phyloP scores from a whole-genome alignment of 2,113 vertebrate species.

The Melospiza georgiana region DNA sequence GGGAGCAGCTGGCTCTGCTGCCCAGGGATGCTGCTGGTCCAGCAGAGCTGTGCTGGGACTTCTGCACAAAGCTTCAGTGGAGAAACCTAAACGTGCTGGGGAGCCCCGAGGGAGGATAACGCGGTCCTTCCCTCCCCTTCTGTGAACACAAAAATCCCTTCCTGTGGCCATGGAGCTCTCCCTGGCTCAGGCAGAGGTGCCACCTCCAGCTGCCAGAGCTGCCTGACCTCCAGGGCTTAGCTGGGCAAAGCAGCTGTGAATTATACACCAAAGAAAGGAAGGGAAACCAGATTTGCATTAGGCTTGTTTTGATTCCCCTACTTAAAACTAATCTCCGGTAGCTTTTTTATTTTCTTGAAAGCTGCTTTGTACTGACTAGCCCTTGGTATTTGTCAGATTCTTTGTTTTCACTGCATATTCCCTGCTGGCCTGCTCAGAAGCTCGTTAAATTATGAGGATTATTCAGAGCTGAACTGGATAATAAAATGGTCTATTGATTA shows the following conservation, averaged over 20 bases:
- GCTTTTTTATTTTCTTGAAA: constrained; percentile 22
- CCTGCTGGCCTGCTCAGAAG: constrained; percentile 25
- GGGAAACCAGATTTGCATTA: background rate
- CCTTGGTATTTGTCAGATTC: background rate
- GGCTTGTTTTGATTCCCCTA: background rate
- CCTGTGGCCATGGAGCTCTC: background rate
- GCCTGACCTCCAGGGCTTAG: background rate
- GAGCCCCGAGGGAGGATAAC: background rate
- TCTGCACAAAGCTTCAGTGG: background rate
- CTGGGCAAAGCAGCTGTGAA: background rate
- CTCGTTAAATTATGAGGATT: constrained; percentile 49
- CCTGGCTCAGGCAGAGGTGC: background rate
- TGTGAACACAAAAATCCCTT: background rate
- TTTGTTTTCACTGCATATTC: constrained; percentile 23
- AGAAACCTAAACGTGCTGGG: background rate
- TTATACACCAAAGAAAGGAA: background rate
- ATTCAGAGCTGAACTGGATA: constrained; percentile 38
- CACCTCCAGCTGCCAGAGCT: background rate
- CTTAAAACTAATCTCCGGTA: constrained; percentile 29
- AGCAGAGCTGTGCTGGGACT: background rate
- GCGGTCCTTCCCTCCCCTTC: background rate
- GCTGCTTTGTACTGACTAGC: constrained; percentile 18
- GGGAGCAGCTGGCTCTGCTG: background rate
- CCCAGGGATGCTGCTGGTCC: background rate
- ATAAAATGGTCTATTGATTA: constrained; percentile 67